Conservation (phyloP, 2,797 vertebrate genomes). For the Neosilurus mollespiculum region DNA sequence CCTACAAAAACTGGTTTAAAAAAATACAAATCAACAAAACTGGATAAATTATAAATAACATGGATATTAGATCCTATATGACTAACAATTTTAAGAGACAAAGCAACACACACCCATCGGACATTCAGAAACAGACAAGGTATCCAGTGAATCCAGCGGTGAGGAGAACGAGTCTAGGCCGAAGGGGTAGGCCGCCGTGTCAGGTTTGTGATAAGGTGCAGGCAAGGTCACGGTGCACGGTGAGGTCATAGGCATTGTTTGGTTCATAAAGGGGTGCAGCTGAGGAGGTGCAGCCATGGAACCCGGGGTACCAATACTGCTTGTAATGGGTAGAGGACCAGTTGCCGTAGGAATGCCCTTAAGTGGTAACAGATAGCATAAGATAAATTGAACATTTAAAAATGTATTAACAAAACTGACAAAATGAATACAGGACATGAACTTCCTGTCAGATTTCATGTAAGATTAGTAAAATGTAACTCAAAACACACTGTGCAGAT, state of each 20-base stretch:
- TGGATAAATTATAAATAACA: not conserved
- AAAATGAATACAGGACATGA: not conserved
- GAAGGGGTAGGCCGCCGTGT: constrained; percentile 65
- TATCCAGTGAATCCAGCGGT: constrained; percentile 79
- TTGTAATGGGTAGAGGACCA: constrained; percentile 73
- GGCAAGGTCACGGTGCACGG: constrained; percentile 75
- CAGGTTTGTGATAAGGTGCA: constrained; percentile 73
- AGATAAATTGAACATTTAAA: not conserved
- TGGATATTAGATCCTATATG: not conserved
- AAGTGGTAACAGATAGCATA: not conserved
- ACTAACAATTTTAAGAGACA: not conserved
- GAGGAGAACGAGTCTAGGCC: constrained; percentile 80
- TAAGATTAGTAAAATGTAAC: not conserved
- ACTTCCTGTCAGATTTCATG: not conserved
- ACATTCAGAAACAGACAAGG: constrained; percentile 80
- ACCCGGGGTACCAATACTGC: constrained; percentile 71
- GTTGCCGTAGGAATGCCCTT: constrained; percentile 70
- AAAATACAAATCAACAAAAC: not conserved
- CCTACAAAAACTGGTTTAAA: not conserved
- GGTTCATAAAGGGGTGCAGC: constrained; percentile 73
- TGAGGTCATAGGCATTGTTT: constrained; percentile 61
- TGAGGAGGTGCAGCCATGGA: constrained; percentile 77
- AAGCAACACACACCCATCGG: constrained; percentile 77
- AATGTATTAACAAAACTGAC: not conserved
- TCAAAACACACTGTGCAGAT: not conserved